Percentiles rank a stretch among this genome's conserved stretches.
Evolutionary conservation across 2,797 vertebrate species (phyloP).

Genomic region (Ibycter americanus): DNA sequence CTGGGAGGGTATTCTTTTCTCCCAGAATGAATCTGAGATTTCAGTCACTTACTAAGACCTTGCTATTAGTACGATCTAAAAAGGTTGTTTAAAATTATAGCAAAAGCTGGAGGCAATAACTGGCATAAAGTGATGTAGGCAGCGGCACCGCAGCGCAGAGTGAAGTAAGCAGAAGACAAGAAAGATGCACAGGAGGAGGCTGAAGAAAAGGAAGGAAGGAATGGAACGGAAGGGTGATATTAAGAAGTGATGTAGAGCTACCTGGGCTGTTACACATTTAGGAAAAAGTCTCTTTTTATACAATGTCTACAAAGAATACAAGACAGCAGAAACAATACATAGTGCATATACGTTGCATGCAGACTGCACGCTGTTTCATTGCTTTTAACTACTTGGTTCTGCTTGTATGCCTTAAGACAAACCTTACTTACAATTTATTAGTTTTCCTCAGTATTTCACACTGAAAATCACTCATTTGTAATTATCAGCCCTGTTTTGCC

Average conservation of each 20-base stretch:
- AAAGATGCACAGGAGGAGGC: not conserved
- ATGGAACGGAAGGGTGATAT: not conserved
- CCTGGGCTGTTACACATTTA: not conserved
- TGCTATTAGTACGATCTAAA: not conserved
- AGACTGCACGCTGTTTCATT: not conserved
- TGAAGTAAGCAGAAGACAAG: not conserved
- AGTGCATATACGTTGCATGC: accelerated
- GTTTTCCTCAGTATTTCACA: not conserved
- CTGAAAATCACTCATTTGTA: not conserved
- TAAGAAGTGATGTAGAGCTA: not conserved
- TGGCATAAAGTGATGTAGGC: not conserved
- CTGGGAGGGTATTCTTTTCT: not conserved
- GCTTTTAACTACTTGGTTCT: not conserved
- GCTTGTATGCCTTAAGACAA: not conserved
- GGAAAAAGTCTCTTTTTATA: not conserved
- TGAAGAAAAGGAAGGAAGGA: not conserved
- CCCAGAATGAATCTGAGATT: not conserved
- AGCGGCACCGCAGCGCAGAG: not conserved
- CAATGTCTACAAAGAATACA: not conserved
- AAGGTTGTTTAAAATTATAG: not conserved
- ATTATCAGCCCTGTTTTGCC: not conserved
- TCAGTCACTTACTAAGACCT: not conserved
- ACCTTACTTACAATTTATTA: not conserved
- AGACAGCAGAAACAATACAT: not conserved
- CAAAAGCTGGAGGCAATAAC: not conserved